Conservation (phyloP, 2,113 vertebrate species). For the Oncorhynchus masou region DNA sequence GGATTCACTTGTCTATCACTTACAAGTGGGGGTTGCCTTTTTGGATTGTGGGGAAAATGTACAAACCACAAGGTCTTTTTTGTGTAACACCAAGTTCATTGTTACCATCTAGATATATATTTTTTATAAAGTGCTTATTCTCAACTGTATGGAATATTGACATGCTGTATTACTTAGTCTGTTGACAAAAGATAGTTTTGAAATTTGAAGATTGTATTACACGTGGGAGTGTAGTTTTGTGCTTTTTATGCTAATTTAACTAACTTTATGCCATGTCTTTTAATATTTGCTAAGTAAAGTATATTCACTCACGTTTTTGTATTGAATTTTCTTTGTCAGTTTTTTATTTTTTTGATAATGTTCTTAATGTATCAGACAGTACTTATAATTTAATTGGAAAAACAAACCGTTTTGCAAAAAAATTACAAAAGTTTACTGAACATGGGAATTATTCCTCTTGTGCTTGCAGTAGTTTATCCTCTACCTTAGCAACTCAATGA, state of each 20-base stretch:
- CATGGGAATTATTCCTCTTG: too few species aligned
- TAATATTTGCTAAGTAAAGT: too few species aligned
- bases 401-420: too few species aligned
- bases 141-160: constrained; percentile 59
- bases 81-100: constrained; percentile 64
- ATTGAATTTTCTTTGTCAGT: too few species aligned
- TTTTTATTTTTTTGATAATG: too few species aligned
- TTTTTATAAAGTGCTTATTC: constrained; percentile 73
- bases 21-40: constrained; percentile 38
- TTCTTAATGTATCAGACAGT: too few species aligned
- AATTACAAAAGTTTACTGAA: too few species aligned
- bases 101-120: constrained; percentile 78
- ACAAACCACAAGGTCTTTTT: constrained; percentile 45
- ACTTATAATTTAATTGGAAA: too few species aligned
- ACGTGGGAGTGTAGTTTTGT: constrained; percentile 58
- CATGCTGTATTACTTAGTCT: constrained; percentile 38
- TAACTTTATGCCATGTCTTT: constrained; percentile 41
- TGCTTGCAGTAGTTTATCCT: too few species aligned
- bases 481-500: too few species aligned
- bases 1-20: constrained; percentile 1
- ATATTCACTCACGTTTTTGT: too few species aligned
- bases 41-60: constrained; percentile 39
- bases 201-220: constrained; percentile 19
- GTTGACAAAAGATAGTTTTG: constrained; percentile 19
- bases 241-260: constrained; percentile 72